Base-by-base conservation (phyloP, 64 coral and sea anemone species). In the Cladopsammia gracilis region DNA sequence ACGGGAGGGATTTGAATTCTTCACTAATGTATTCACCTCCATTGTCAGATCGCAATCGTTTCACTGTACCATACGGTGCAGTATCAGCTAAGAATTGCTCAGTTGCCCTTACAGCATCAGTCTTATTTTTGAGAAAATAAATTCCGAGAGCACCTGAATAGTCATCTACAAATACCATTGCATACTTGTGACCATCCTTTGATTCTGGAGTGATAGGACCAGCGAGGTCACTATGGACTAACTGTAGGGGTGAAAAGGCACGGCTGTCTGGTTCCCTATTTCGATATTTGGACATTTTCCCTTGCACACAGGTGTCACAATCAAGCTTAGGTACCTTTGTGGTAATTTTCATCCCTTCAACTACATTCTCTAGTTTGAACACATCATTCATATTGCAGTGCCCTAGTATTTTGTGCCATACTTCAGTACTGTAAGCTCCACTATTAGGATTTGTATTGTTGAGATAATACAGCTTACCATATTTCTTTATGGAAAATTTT, bases 61-160 rank as follows among this genome's bases (percentile, higher is more conserved):
- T n/a, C n/a, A n/a, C n/a, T n/a, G n/a, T n/a, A n/a, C n/a, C n/a
- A n/a, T n/a, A n/a, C n/a, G n/a, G n/a, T n/a, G n/a, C n/a, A n/a
- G n/a, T n/a, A 82, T 93, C 91, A 18, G 91, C 84, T 56, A 93
- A 78, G 25, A 93, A 93, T n/a, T 89, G 70, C 75, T 94, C 76
- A 69, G 86, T 89, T 11, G 92, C 92, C 62, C 48, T 50, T 46
- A 65, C 9, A 14, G 92, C 49, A 48, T 93, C 64, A 71, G 24
- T 77, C 52, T 54, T 54, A 54, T 54, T 54, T 54, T 54, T 54
- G 52, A 2, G 52, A 54, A 2, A 54, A 54, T 54, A 54, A 7
- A 54, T 11, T 11, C 52, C 52, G 11, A 54, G 52, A 54, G 56
- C 53, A 86, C 90, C 80, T 46, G 79, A 86, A 83, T 53, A 54